Evolutionary conservation across 1,140 invertebrate genomes (phyloP), one percentile per base, ranked within the genome.

Genomic region (Panonychus citri): DNA sequence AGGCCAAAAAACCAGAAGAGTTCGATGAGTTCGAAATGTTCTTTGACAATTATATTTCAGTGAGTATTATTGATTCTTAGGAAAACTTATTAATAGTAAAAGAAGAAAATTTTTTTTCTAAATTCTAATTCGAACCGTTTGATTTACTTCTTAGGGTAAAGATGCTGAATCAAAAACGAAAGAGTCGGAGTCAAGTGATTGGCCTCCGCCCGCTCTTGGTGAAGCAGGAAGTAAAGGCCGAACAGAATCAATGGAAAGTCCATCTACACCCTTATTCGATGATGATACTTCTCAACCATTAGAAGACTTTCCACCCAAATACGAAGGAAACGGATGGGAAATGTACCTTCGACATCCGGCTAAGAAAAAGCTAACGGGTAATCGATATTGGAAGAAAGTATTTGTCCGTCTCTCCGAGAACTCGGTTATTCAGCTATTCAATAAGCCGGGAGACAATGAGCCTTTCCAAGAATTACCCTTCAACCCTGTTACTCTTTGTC

Each of bases 281-380:
- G 90, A 94, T 58, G 89, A 94, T 67, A 78, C 85, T 25, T 85
- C 87, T 1, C 81, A 86, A 68, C 90, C 90, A 1, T 72, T 99
- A 19, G 86, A 90, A 70, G 82, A 85, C 24, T 98, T 93, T 69
- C 75, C 87, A 52, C 77, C 81, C 1, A 76, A 76, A 43, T 88
- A 82, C 63, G 70, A 71, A 0, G 85, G 79, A 0, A 79, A 85
- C n/a, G 86, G 86, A 24, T 98, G 91, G 90, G 89, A 96, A 66
- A 85, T 99, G 80, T 84, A 94, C 58, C 72, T 98, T 28, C 74
- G 91, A 17, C 86, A 94, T 65, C 91, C 91, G 5, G 89, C 87
- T 62, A 97, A 97, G 69, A 99, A 99, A 76, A 96, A 94, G 69
- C 86, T 98, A 56, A 96, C 93, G 0, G 86, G 86, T 42, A 72